Conservation (phyloP, 1,140 invertebrate genomes). For the Heterodera schachtii region DNA sequence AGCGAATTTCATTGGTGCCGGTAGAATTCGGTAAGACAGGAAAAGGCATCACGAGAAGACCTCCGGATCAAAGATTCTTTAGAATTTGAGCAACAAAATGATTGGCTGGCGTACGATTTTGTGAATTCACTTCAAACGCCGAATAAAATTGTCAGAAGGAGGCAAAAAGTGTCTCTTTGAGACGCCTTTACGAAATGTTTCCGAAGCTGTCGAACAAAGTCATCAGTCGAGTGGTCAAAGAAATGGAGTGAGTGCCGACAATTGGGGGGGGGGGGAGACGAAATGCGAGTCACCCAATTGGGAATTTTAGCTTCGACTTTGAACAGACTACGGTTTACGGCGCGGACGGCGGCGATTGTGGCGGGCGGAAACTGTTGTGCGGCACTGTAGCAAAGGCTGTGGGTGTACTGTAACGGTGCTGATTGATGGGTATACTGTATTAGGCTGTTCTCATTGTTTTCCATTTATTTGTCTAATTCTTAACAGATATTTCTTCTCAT, state of each 20-base stretch:
- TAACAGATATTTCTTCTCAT: too few species aligned
- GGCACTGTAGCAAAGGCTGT: too few species aligned
- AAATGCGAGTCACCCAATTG: too few species aligned
- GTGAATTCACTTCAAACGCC: not conserved
- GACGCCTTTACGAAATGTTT: not conserved
- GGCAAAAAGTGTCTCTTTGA: not conserved
- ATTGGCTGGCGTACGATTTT: not conserved
- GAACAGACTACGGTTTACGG: not conserved
- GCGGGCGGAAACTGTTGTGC: too few species aligned
- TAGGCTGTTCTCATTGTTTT: too few species aligned
- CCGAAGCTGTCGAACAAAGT: not conserved
- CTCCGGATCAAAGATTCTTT: too few species aligned
- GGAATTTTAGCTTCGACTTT: not conserved
- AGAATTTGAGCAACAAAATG: not conserved
- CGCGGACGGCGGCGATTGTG: too few species aligned
- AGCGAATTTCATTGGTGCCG: constrained; percentile 43
- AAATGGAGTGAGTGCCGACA: not conserved
- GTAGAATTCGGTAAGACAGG: constrained; percentile 26
- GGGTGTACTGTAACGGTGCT: too few species aligned
- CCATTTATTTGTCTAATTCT: too few species aligned
- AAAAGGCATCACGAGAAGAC: too few species aligned
- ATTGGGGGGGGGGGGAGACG: too few species aligned
- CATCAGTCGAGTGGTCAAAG: not conserved
- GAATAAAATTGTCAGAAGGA: not conserved
- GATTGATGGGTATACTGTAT: too few species aligned